Conservation (phyloP, 2,888 invertebrate genomes). For the Toxonevra muliebris region DNA sequence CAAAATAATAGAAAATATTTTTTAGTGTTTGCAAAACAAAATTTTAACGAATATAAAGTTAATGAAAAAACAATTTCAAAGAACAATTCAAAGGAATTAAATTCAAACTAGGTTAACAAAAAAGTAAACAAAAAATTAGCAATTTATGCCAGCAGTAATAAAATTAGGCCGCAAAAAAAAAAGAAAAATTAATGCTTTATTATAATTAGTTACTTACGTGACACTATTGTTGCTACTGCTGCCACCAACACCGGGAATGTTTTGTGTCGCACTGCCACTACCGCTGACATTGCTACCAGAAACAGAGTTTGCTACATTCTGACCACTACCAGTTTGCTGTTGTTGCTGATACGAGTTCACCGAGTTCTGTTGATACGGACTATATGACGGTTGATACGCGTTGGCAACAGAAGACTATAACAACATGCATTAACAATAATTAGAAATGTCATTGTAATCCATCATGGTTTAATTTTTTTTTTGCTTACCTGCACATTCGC, state of each 20-base stretch:
- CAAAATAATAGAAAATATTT: conserved; percentile 20
- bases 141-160: too few relatives aligned
- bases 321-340: conserved; percentile 50
- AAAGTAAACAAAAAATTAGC: not conserved
- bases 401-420: conserved; percentile 58
- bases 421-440: not conserved
- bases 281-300: conserved; percentile 50
- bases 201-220: conserved; percentile 50
- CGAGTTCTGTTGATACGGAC: conserved; percentile 62
- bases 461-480: conserved; percentile 1
- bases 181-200: too few relatives aligned
- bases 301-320: conserved; percentile 51
- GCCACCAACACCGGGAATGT: conserved; percentile 64
- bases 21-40: conserved; percentile 14
- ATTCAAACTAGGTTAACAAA: conserved; percentile 5
- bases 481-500: conserved; percentile 57
- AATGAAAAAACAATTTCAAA: conserved; percentile 2
- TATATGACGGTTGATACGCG: conserved; percentile 63
- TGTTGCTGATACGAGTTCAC: conserved; percentile 65
- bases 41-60: not conserved
- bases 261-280: conserved; percentile 59
- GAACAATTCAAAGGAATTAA: too few relatives aligned
- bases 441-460: not conserved
- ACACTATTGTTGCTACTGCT: conserved; percentile 59
- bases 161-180: too few relatives aligned